Base-by-base conservation (phyloP, 2,888 invertebrate genomes). In the Drosophila hamatofila region DNA sequence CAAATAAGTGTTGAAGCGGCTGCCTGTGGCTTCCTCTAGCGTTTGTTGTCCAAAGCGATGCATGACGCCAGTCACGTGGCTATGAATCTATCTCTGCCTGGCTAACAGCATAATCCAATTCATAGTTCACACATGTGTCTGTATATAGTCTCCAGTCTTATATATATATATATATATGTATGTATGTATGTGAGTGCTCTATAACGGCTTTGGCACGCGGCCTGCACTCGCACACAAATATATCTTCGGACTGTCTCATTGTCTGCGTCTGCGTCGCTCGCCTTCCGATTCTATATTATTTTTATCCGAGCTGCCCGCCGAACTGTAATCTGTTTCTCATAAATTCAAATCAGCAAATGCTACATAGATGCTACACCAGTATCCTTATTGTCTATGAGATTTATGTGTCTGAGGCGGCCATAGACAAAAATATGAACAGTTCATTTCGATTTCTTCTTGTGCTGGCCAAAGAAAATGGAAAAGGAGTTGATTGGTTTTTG, bases 251-350 rank as follows among this genome's bases (percentile, higher is more conserved):
- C 55, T 63, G 56, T 66, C 58, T 52, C 61, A 79, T 56, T 74
- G 49, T 49, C 49, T 49, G 49, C 30, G 30, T n/a, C n/a, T n/a
- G n/a, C 48, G 44, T 21, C 74, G 55, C 78, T 72, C 67, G 39
- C 46, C 65, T n/a, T 25, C 37, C 37, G 18, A 39, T 25, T 46
- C 59, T n/a, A 16, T 49, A 35, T 55, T 58, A 52, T 70, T 30
- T 65, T 42, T 65, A 39, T 37, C 12, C 75, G 78, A 69, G 57
- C 66, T 55, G 57, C 51, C 63, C 56, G 69, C 60, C 56, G 71
- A 72, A 75, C 79, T 54, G 83, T 90, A 90, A 91, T 91, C 90
- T 87, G 86, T 91, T 91, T 87, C 80, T 73, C 89, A 91, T 91
- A 91, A 91, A 91, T 91, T 91, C 78, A 88, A 89, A 90, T 85